Conservation (phyloP, 1,140 invertebrate species). For the Drepana arcuata region DNA sequence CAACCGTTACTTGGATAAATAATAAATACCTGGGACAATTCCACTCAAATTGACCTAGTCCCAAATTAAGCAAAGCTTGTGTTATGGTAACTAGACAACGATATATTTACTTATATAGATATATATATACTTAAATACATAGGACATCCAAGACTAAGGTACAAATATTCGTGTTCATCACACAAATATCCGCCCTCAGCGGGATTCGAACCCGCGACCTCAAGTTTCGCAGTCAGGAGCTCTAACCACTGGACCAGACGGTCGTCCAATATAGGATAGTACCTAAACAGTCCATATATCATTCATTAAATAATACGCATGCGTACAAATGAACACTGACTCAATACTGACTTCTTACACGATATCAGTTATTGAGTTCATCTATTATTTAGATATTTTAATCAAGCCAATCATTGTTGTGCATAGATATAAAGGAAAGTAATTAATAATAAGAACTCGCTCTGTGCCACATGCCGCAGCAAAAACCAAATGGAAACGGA, state of each 20-base stretch:
- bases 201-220: neutral
- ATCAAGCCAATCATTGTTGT: conserved; percentile 60
- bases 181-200: no score
- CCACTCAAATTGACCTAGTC: no score
- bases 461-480: conserved; percentile 57
- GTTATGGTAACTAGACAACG: no score
- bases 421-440: conserved; percentile 58
- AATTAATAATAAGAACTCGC: conserved; percentile 64
- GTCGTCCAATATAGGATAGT: neutral
- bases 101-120: no score
- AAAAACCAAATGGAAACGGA: conserved; percentile 62
- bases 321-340: conserved; percentile 32
- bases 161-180: no score
- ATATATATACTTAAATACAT: no score
- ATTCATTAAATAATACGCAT: conserved; percentile 2
- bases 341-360: conserved; percentile 26
- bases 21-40: no score
- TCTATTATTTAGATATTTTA: conserved; percentile 69
- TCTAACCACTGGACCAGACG: neutral
- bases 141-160: no score
- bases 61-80: no score
- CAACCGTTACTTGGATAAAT: no score
- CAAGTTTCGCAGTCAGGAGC: neutral
- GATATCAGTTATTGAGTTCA: conserved; percentile 44
- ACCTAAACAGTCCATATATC: no score